Percentiles rank a stretch among this genome's conserved stretches.
Evolutionary conservation across 2,797 vertebrate genomes (phyloP).

Genomic region (Pteropus rufus): DNA sequence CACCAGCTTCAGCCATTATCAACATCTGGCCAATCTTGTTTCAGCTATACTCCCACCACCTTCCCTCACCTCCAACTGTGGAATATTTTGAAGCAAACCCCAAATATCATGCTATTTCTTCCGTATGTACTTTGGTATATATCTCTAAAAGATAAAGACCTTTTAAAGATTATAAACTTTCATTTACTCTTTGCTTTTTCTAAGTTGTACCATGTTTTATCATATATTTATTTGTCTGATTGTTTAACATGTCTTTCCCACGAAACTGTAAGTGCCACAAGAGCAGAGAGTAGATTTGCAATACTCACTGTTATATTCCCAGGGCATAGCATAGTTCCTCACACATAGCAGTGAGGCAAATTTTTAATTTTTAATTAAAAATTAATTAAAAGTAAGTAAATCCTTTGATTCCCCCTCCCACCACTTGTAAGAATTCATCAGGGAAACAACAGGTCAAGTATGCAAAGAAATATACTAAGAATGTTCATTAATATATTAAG

Average conservation of each 20-base stretch:
- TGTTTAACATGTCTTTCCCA: background rate
- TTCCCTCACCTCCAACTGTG: background rate
- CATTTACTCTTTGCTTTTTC: background rate
- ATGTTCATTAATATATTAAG: background rate
- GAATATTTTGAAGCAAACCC: constrained; percentile 22
- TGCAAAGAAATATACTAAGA: background rate
- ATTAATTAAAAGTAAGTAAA: background rate
- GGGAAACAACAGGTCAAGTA: background rate
- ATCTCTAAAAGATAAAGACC: constrained; percentile 12
- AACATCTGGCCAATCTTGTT: background rate
- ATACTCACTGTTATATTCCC: background rate
- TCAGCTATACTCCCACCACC: background rate
- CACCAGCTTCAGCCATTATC: background rate
- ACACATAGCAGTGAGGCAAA: background rate
- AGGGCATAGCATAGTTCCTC: background rate
- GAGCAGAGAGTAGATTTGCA: background rate
- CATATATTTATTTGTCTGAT: background rate
- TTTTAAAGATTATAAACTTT: constrained; percentile 17
- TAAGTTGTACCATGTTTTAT: background rate
- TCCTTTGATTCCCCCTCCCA: background rate
- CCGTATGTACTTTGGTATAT: background rate
- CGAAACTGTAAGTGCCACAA: background rate
- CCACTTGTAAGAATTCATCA: background rate
- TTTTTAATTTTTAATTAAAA: background rate
- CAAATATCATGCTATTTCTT: background rate